phyloP scores from a whole-genome alignment of 92 coral and sea anemone genomes.

The Umimayanthus chanpuru region DNA sequence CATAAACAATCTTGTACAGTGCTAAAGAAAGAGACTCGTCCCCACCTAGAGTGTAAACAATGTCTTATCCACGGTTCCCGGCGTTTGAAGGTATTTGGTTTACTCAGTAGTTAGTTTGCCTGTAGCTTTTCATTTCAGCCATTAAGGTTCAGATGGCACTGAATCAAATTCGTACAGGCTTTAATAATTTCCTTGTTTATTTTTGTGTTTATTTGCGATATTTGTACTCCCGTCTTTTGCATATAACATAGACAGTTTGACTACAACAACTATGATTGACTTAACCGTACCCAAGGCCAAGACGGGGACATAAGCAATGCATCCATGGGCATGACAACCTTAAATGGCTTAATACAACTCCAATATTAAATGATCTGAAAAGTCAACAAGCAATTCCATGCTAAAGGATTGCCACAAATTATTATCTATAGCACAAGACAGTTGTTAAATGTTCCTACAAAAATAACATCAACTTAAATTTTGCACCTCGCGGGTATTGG shows the following conservation, averaged over 20 bases:
- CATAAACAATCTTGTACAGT: not conserved
- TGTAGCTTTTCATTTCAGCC: not conserved
- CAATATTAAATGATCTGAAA: not conserved
- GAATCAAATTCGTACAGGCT: not conserved
- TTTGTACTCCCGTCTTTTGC: not conserved
- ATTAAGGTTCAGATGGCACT: not conserved
- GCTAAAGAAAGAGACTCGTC: not conserved
- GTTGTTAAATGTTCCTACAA: not conserved
- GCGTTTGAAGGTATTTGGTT: slow-evolving; percentile 31
- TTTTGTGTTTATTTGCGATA: not conserved
- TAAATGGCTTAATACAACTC: too few relatives aligned
- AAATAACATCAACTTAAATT: not conserved
- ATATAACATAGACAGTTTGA: not conserved
- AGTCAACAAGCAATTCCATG: not conserved
- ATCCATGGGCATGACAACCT: not conserved
- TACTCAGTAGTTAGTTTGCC: not conserved
- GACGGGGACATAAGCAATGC: not conserved
- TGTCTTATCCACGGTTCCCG: slow-evolving; percentile 32
- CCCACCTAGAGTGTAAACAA: not conserved
- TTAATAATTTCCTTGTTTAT: not conserved
- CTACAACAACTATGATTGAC: not conserved
- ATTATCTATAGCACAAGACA: not conserved
- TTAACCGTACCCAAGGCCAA: not conserved
- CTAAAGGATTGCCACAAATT: not conserved
- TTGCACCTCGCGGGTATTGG: not conserved